A percentile compares a stretch with the other conserved stretches of the same genome.
These are phyloP conservation scores for Pseudomyrmex gracilis DNA, from an alignment of 1,140 invertebrate genomes.

Conservation along the genomic window DNA sequence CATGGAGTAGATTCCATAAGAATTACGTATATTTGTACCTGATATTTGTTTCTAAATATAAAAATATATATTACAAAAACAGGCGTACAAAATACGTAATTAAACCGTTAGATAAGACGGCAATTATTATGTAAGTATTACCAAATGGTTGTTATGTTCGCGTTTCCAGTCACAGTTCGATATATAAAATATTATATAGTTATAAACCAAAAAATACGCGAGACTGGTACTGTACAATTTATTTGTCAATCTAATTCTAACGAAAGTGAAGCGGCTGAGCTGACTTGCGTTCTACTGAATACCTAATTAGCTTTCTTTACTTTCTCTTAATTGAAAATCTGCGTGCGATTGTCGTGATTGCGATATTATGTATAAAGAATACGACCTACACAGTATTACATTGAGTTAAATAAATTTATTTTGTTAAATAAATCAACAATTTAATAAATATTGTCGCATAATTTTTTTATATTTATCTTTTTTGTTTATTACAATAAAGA, in stretches of 20 bases:
- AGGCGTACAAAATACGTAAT: background rate
- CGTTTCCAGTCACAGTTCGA: conserved; percentile 19
- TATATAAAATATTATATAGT: conserved; percentile 14
- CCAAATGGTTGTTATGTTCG: background rate
- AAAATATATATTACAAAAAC: background rate
- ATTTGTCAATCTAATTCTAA: conserved; percentile 46
- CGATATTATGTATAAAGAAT: background rate
- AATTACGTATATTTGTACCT: no score
- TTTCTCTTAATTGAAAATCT: conserved; percentile 75
- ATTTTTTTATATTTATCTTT: background rate
- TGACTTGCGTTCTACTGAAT: conserved; percentile 59
- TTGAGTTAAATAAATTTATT: background rate
- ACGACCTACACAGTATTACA: background rate
- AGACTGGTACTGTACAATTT: background rate
- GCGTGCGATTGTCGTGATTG: conserved; percentile 18
- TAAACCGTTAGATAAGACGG: background rate
- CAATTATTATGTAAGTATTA: conserved; percentile 25
- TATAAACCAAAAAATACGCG: background rate
- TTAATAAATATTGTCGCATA: conserved; percentile 6
- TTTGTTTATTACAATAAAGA: no score
- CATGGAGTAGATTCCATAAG: no score
- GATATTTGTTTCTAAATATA: no score
- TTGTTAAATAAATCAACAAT: conserved; percentile 6
- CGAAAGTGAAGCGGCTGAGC: conserved; percentile 59
- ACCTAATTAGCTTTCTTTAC: conserved; percentile 71